These are phyloP conservation scores for Magallana gigas DNA, from an alignment of 1,140 invertebrate genomes.

Conservation along the genomic window DNA sequence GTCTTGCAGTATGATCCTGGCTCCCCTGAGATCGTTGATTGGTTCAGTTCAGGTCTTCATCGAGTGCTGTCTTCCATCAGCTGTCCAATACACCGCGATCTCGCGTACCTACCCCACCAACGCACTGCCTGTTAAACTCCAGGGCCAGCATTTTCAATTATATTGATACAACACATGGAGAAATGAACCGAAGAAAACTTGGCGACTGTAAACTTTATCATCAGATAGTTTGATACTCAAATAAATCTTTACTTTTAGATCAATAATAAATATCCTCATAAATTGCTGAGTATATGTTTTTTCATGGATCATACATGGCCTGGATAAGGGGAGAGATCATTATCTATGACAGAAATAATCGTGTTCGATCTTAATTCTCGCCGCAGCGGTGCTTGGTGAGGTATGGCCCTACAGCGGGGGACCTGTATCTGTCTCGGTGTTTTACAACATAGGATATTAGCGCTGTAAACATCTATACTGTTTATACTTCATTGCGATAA, in stretches of 20 bases:
- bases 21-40: background rate
- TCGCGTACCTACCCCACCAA: background rate
- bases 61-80: constrained; percentile 12
- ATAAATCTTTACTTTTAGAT: too few species aligned
- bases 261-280: too few species aligned
- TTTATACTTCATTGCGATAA: background rate
- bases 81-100: background rate
- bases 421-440: background rate
- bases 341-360: constrained; percentile 19
- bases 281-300: too few species aligned
- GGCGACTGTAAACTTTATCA: background rate
- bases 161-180: constrained; percentile 16
- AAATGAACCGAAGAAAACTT: background rate
- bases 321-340: background rate
- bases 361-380: background rate
- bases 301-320: too few species aligned
- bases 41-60: background rate
- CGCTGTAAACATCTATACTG: background rate
- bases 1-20: background rate
- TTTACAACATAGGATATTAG: background rate
- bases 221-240: background rate
- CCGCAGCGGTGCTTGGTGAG: background rate
- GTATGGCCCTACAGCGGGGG: background rate
- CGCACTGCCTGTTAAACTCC: background rate
- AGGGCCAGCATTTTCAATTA: background rate